These are phyloP conservation scores for Camponotus floridanus DNA, from an alignment of 1,140 invertebrate genomes.

Conservation along the genomic window DNA sequence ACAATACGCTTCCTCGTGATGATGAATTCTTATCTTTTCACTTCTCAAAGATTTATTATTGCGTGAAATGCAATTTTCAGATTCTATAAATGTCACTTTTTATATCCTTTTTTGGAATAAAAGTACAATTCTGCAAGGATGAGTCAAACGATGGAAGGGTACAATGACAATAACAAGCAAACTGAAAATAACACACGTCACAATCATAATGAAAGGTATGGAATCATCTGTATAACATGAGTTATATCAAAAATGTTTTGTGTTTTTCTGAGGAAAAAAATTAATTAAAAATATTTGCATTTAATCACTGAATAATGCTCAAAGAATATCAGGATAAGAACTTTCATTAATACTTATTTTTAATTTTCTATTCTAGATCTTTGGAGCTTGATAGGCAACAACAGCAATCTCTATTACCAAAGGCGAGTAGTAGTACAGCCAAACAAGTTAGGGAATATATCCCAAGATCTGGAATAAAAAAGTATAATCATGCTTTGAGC, in stretches of 20 bases:
- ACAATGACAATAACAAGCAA: neutral
- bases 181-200: neutral
- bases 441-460: slow-evolving; percentile 68
- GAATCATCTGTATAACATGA: neutral
- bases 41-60: neutral
- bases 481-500: slow-evolving; percentile 75
- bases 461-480: slow-evolving; percentile 59
- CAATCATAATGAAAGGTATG: slow-evolving; percentile 38
- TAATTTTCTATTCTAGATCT: neutral
- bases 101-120: neutral
- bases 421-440: slow-evolving; percentile 61
- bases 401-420: slow-evolving; percentile 66
- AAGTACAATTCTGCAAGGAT: neutral
- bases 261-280: neutral
- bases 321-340: neutral
- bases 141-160: neutral
- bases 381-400: slow-evolving; percentile 22
- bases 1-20: neutral
- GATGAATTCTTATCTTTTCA: neutral
- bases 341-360: slow-evolving; percentile 10
- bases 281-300: neutral
- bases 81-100: neutral
- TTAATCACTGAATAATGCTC: neutral
- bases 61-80: neutral
- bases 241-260: neutral